Percentiles rank a stretch among this genome's conserved stretches.
Conservation (phyloP, 2,888 invertebrate species). For the Sarcophaga rosellei region DNA sequence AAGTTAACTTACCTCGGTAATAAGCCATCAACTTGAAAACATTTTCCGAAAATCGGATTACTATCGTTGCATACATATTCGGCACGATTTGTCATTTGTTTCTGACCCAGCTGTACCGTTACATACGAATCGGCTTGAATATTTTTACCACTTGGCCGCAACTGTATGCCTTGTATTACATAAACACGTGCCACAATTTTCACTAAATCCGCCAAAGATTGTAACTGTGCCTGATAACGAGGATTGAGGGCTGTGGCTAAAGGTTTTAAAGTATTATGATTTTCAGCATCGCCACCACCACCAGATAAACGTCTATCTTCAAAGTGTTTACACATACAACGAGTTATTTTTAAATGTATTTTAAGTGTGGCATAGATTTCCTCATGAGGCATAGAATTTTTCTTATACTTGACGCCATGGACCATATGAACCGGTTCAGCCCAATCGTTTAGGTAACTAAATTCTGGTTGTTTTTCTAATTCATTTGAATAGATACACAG, state of each 20-base stretch:
- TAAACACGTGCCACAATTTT: constrained; percentile 86
- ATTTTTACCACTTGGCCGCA: constrained; percentile 87
- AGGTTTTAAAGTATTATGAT: constrained; percentile 70
- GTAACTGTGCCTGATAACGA: constrained; percentile 72
- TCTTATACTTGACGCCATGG: constrained; percentile 80
- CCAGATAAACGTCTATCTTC: constrained; percentile 21
- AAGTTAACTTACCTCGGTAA: constrained; percentile 74
- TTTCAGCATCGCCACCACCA: constrained; percentile 13
- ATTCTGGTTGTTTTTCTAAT: constrained; percentile 86
- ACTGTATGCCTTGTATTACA: constrained; percentile 86
- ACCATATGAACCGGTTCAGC: constrained; percentile 85
- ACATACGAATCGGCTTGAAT: constrained; percentile 91
- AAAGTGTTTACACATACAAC: constrained; percentile 71
- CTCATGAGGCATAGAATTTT: constrained; percentile 77
- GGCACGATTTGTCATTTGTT: constrained; percentile 85
- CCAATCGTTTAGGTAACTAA: constrained; percentile 86
- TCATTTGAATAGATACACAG: constrained; percentile 85
- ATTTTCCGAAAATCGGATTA: constrained; percentile 93
- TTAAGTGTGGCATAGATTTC: constrained; percentile 81
- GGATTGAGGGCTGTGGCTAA: constrained; percentile 72
- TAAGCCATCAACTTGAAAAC: constrained; percentile 79
- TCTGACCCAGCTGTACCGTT: constrained; percentile 86
- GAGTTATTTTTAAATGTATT: constrained; percentile 75
- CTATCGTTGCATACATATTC: constrained; percentile 87
- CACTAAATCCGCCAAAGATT: constrained; percentile 71